Evolutionary conservation across 1,140 invertebrate genomes (phyloP), one percentile per base, ranked within the genome.

Genomic region (Sipha flava): DNA sequence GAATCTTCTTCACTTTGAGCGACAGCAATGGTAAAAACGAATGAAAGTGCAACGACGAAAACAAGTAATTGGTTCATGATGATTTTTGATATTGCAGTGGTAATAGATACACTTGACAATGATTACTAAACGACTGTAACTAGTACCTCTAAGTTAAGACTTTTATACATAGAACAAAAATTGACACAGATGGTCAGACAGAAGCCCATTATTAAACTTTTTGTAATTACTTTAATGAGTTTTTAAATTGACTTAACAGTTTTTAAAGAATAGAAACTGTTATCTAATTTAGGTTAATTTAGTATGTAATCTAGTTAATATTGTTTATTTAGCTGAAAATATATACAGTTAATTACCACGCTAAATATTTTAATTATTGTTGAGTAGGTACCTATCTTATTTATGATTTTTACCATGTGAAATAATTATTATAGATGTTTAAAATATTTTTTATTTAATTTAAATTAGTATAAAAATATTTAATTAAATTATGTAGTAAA

Each of bases 41-140:
- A 59, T 5, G 52, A 31, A 21, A 77, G 37, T 23, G 26, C 16
- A 9, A 18, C 49, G 3, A 37, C 0, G 34, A 40, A 77, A 1
- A 77, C 9, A 14, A 59, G 26, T 23, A 77, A 54, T 26, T 34
- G 52, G 16, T 77, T 77, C 73, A 77, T 77, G 49, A 29, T 75
- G 7, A 40, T 31, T 68, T 54, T 57, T 37, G n/a, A 18, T 54
- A 23, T 23, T 18, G 7, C 9, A 54, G 31, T 54, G 23, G 34
- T 21, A 37, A 2, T 26, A 26, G 47, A 37, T 54, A 2, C 16
- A 29, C 52, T 77, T n/a, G 7, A 59, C 2, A 43, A 59, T 43
- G 16, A 29, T 59, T 34, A 26, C 1, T 54, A 18, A 23, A 23
- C 5, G 45, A 73, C 52, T 54, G 45, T 34, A 73, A 73, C n/a